Evolutionary conservation across 2,113 vertebrate genomes (phyloP), one percentile per base, ranked within the genome.

Genomic region (Poeciliopsis prolifica): DNA sequence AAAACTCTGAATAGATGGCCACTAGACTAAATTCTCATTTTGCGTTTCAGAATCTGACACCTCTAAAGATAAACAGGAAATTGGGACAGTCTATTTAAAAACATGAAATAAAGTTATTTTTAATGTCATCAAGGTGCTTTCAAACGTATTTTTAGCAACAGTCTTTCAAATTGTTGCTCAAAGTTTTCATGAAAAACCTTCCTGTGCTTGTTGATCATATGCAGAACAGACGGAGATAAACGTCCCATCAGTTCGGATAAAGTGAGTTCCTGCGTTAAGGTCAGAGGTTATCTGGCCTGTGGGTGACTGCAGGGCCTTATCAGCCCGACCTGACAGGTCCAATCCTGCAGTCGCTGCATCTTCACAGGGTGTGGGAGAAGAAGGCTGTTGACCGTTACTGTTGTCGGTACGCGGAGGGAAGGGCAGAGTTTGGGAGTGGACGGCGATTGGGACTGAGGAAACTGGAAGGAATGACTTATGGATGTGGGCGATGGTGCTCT

Each of bases 401-500:
- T 88, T 80, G 88, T 80, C 84, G 87, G 84, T 88, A 87, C 90
- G 86, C 81, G 68, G 68, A 86, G 75, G 88, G 83, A 82, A 78
- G 77, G 84, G 78, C 69, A 17, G 77, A 28, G 7, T 4, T 54
- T 30, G 61, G 76, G 70, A 79, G 83, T 75, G 83, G 68, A 75
- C 33, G 62, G 75, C 62, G 74, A 78, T 48, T 72, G 61, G 67
- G 81, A 64, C 58, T 74, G 42, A 30, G 42, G 58, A 65, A 68
- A 70, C 54, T 63, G 13, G 29, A 71, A 70, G 69, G 77, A 82
- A 82, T 70, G 74, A 76, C 75, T 75, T 77, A 61, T 60, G 79
- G 80, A 60, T 61, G 31, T 61, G 64, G 75, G 66, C 26, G 65
- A 58, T 24, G 51, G 35, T 54, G 5, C 74, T 40, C n/a, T 37